Evolutionary conservation across 2,797 vertebrate species (phyloP), one percentile per base, ranked within the genome.

Genomic region (Spondyliosoma cantharus): DNA sequence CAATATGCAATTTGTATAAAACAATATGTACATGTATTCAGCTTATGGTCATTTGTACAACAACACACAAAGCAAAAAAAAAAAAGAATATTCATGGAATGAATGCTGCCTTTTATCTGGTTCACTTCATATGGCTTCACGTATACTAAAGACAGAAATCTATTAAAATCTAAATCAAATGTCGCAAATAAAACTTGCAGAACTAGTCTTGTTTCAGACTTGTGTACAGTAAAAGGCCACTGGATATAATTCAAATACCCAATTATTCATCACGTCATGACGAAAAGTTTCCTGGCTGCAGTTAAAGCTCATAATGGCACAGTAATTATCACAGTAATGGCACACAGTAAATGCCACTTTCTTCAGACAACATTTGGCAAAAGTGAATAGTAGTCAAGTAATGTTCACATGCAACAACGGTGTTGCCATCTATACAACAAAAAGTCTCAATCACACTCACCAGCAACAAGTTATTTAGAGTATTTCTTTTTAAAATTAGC

Each of bases 1-100:
- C 74, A 71, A 89, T 83, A 90, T 74, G 74, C 82, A 20, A 86
- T 91, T 87, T 85, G 87, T 94, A 94, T 89, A 92, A 94, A 94
- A 95, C 87, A 86, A 82, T 92, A 91, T 84, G 45, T 93, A 90
- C 87, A 93, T 81, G 67, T 80, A 71, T 90, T 90, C 65, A 90
- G 74, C 79, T 84, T 82, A 84, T 76, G 71, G 71, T 74, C 86
- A 53, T 89, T 89, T 93, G 85, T 85, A 92, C 86, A 93, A 91
- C 85, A 90, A 87, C 87, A 92, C 85, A 85, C 57, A 82, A 88
- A 76, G 67, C 78, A 85, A n/a, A n/a, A 79, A 83, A 62, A 52
- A 62, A 52, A 61, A 84, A 81, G 60, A 84, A 80, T 86, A 80
- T 63, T 81, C n/a, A 72, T 78, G 74, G 82, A 84, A 88, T 81